Conservation (phyloP, 1,140 invertebrate species). For the Latrodectus geometricus region DNA sequence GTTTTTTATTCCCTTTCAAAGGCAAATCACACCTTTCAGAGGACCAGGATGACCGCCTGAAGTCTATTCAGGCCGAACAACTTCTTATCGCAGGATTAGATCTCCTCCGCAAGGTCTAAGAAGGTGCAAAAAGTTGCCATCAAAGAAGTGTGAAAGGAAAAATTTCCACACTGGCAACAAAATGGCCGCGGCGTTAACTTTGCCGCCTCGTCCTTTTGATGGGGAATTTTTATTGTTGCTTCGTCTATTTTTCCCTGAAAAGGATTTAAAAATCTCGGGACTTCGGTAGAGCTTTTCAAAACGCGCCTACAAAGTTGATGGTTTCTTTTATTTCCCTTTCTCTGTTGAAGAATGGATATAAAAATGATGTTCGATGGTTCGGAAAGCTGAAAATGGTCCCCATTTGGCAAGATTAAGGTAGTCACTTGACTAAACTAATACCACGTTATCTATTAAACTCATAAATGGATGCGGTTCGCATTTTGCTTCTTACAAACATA, state of each 20-base stretch:
- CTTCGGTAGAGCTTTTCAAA: background rate
- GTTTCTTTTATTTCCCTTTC: background rate
- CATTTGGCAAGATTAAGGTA: background rate
- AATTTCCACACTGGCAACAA: background rate
- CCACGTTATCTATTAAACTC: too few species aligned
- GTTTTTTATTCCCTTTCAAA: background rate
- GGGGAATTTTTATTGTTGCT: background rate
- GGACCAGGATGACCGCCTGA: background rate
- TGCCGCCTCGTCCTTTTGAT: background rate
- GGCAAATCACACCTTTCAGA: conserved; percentile 1
- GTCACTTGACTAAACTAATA: background rate
- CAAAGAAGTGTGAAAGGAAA: conserved; percentile 8
- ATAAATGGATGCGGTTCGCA: too few species aligned
- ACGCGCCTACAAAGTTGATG: background rate
- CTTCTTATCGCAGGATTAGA: conserved; percentile 15
- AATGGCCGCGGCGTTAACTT: background rate
- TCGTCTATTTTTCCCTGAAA: background rate
- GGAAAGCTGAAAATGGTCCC: too few species aligned
- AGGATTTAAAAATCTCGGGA: conserved; percentile 1
- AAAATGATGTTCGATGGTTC: background rate
- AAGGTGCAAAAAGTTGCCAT: conserved; percentile 4
- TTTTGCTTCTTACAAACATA: too few species aligned
- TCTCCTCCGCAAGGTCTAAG: background rate
- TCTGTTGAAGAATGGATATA: background rate
- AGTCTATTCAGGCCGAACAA: background rate